These are phyloP conservation scores for Apistogramma diplotaenia DNA, from an alignment of 2,113 vertebrate genomes.

Conservation along the genomic window DNA sequence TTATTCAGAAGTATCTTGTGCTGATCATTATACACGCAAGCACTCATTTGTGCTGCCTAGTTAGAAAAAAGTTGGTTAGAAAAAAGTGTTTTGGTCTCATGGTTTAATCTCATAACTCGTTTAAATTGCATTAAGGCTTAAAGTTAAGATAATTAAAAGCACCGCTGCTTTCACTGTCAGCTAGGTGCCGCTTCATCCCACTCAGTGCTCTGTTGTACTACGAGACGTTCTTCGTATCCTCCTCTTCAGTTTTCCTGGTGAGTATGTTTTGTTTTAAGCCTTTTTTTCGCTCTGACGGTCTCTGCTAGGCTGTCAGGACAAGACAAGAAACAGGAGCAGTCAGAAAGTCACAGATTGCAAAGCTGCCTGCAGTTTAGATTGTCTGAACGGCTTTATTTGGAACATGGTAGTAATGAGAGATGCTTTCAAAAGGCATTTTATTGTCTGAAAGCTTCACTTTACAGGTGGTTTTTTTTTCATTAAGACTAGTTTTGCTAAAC, in stretches of 20 bases:
- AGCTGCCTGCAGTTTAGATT: background rate
- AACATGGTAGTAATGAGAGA: background rate
- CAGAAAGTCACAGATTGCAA: background rate
- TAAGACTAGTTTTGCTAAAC: background rate
- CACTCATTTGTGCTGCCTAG: too few relatives aligned
- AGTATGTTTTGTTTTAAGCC: background rate
- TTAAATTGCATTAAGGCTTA: background rate
- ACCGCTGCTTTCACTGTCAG: background rate
- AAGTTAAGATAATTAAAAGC: background rate
- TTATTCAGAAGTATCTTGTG: background rate
- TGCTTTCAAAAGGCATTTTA: background rate
- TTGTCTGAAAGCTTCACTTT: too few relatives aligned
- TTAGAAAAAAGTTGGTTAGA: too few relatives aligned
- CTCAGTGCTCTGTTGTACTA: background rate
- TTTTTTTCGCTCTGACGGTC: background rate
- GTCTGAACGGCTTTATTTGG: background rate
- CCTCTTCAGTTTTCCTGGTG: background rate
- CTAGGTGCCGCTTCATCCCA: background rate
- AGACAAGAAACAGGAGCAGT: background rate
- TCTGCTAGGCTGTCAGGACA: background rate
- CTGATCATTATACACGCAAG: too few relatives aligned
- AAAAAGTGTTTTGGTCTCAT: too few relatives aligned
- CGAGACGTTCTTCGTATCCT: background rate
- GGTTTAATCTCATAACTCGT: background rate
- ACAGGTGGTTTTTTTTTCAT: background rate